phyloP scores from a whole-genome alignment of 2,113 vertebrate species.

The Mus pahari region DNA sequence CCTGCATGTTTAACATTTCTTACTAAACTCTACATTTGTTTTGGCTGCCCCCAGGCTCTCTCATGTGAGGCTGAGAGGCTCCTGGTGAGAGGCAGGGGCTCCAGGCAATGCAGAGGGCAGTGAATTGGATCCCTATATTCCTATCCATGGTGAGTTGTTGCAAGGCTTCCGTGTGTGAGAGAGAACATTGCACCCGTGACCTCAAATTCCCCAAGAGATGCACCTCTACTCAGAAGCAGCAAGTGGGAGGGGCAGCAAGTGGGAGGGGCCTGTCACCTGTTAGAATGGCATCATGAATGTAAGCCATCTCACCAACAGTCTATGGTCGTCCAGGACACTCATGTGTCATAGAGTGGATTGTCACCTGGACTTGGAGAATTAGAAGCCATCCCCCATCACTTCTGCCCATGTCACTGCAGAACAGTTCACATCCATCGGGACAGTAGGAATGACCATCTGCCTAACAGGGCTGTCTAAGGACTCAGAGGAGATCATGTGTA shows the following conservation, averaged over 20 bases:
- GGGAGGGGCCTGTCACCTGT: neutral
- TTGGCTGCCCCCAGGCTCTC: neutral
- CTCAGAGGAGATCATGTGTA: neutral
- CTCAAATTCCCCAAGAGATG: neutral
- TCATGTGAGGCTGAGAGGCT: neutral
- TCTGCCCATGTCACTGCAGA: neutral
- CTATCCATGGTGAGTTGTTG: rapidly evolving
- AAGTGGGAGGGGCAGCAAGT: neutral
- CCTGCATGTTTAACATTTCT: neutral
- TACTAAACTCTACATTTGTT: neutral
- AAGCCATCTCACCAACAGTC: neutral
- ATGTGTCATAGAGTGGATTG: neutral
- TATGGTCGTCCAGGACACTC: neutral
- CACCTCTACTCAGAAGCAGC: neutral
- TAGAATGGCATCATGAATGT: neutral
- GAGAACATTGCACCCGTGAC: neutral
- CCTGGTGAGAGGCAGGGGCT: neutral
- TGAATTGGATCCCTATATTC: neutral
- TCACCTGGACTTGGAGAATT: neutral
- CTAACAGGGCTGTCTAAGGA: neutral
- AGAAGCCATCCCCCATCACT: neutral
- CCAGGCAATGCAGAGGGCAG: neutral
- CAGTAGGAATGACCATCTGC: neutral
- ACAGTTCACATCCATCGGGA: neutral
- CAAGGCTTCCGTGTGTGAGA: neutral